Evolutionary conservation across 1,140 invertebrate species (phyloP).

Genomic region (Ostrea edulis): DNA sequence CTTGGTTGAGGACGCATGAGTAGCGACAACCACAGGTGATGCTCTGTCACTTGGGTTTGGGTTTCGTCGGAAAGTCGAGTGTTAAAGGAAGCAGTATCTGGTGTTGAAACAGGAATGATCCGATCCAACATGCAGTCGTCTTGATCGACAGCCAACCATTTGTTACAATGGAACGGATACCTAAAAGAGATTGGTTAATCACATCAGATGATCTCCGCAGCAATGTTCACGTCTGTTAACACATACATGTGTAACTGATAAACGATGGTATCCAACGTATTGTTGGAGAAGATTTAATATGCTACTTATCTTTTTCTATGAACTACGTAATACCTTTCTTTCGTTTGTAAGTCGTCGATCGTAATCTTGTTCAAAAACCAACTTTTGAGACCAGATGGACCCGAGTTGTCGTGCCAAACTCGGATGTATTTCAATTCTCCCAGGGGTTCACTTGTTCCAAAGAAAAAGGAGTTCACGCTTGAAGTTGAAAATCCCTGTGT

Average conservation of each 20-base stretch:
- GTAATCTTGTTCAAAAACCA: constrained; percentile 76
- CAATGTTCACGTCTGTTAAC: neutral
- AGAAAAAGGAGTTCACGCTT: constrained; percentile 71
- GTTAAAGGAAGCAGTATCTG: constrained; percentile 71
- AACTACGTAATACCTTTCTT: constrained; percentile 61
- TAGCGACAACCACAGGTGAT: constrained; percentile 78
- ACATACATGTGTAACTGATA: neutral
- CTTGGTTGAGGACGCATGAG: constrained; percentile 69
- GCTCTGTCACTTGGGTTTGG: constrained; percentile 75
- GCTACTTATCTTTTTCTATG: neutral
- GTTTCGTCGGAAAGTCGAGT: constrained; percentile 74
- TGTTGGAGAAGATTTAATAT: neutral
- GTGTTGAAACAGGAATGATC: constrained; percentile 67
- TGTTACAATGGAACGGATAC: constrained; percentile 73
- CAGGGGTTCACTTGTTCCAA: constrained; percentile 67
- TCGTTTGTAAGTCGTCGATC: constrained; percentile 73
- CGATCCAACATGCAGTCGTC: constrained; percentile 74
- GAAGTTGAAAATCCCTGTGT: constrained; percentile 66
- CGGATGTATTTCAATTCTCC: constrained; percentile 73
- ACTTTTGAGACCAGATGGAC: constrained; percentile 66
- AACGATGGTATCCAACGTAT: neutral
- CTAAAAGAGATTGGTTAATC: constrained; percentile 57
- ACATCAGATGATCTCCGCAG: neutral
- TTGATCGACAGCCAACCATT: constrained; percentile 74
- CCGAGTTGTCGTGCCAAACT: constrained; percentile 78